Base-by-base conservation (phyloP, 1,140 invertebrate species). In the Sweltsa coloradensis region DNA sequence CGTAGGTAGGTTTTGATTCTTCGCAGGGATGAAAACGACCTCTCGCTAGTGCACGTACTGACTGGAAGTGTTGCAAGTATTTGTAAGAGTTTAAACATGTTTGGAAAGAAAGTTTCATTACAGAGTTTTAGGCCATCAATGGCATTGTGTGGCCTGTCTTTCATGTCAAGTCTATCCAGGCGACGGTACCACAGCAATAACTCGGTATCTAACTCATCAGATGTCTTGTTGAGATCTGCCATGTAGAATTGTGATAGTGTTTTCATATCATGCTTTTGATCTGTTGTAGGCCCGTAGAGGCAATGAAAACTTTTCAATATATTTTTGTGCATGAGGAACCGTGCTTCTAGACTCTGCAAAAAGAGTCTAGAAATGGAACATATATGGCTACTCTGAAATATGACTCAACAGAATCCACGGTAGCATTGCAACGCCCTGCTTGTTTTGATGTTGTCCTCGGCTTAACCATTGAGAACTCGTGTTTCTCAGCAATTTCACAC, bases 1-100 rank as follows among this genome's bases (percentile, higher is more conserved):
- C 19, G 44, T 7, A 47, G 23, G 27, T 52, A 52, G n/a, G 41
- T 48, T 52, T 45, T 47, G 18, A 42, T 13, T 22, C 51, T 51
- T 37, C 24, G 3, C 26, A 52, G 50, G 9, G 49, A 11, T 2
- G 51, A 52, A 37, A 52, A 52, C 21, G 26, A 53, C 19, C 51
- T 11, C 13, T 47, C 16, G 16, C 9, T n/a, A 42, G 51, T 37
- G 40, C 25, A 14, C 23, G 22, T 24, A 21, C 7, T 21, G 25
- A 24, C 23, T 14, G 41, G 41, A 9, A 42, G 23, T 19, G 22
- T n/a, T 22, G 41, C 41, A 14, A 42, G 22, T 7, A 42, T 42
- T n/a, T 42, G 18, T n/a, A 42, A 24, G 41, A 42, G 41, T 21
- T n/a, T 3, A 7, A 22, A 22, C 7, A 31, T 42, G 19, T 9